phyloP scores from a whole-genome alignment of 2,888 invertebrate genomes.

The Hipparchia sbordonii region DNA sequence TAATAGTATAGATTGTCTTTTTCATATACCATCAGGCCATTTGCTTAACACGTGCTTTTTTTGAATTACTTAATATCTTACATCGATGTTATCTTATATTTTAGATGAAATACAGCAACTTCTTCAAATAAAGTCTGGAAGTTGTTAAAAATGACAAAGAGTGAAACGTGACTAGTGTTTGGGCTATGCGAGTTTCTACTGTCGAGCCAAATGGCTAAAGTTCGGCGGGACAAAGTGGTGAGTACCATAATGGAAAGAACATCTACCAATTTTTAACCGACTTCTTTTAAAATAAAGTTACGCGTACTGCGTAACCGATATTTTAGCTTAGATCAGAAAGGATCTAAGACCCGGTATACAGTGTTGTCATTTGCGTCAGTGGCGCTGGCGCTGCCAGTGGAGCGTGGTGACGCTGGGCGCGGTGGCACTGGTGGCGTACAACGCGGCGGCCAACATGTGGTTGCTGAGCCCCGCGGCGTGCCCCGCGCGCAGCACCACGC shows the following conservation, averaged over 20 bases:
- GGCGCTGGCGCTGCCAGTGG: conserved; percentile 85
- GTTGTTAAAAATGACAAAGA: background rate
- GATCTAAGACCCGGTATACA: too few relatives aligned
- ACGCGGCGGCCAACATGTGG: conserved; percentile 73
- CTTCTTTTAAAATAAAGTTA: too few relatives aligned
- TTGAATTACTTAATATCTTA: too few relatives aligned
- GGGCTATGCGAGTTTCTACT: conserved; percentile 47
- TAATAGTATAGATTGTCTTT: too few relatives aligned
- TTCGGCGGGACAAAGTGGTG: conserved; percentile 62
- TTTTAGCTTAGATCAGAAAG: too few relatives aligned
- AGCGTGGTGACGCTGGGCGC: conserved; percentile 86
- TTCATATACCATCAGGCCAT: too few relatives aligned
- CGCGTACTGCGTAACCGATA: too few relatives aligned
- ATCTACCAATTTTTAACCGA: background rate
- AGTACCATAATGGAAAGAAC: conserved; percentile 33
- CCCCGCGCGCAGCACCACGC: conserved; percentile 50
- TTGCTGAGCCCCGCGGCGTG: conserved; percentile 63
- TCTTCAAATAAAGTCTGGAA: background rate
- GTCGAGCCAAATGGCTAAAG: conserved; percentile 55
- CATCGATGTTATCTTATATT: too few relatives aligned
- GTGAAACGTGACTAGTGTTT: conserved; percentile 23
- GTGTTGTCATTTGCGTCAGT: conserved; percentile 52
- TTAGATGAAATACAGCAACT: background rate
- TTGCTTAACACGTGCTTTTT: too few relatives aligned
- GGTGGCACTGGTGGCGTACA: conserved; percentile 84